These are phyloP conservation scores for Enteromius paludinosus DNA, from an alignment of 2,797 vertebrate species.

Conservation along the genomic window DNA sequence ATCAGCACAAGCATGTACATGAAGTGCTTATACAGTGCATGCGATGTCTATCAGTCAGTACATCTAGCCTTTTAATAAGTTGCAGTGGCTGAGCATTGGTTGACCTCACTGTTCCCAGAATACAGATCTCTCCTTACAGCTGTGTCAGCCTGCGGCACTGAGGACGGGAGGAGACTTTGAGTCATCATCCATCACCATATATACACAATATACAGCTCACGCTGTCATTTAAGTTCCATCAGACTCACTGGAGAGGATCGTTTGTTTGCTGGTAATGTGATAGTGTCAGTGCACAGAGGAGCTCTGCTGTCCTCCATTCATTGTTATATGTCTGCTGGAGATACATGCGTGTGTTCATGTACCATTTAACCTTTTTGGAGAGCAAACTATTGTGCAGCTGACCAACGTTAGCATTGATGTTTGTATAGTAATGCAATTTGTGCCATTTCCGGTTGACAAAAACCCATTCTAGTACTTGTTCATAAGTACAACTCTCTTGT, in stretches of 20 bases:
- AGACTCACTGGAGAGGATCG: slow-evolving; percentile 43
- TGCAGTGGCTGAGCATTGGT: slow-evolving; percentile 52
- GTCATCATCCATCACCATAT: slow-evolving; percentile 50
- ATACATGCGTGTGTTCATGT: background rate
- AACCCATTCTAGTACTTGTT: background rate
- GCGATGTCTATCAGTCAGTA: slow-evolving; percentile 17
- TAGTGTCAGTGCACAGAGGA: slow-evolving; percentile 13
- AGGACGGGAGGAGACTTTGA: slow-evolving; percentile 51
- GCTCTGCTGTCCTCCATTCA: slow-evolving; percentile 11
- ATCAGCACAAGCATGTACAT: slow-evolving; percentile 29
- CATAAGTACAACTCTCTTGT: background rate
- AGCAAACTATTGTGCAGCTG: background rate
- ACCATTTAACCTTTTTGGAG: background rate
- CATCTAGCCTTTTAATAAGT: slow-evolving; percentile 23
- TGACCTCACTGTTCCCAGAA: slow-evolving; percentile 70
- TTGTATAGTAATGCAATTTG: background rate
- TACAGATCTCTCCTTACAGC: slow-evolving; percentile 74
- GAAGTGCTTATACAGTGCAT: slow-evolving; percentile 20
- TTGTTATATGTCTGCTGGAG: slow-evolving; percentile 8
- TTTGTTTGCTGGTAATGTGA: slow-evolving; percentile 46
- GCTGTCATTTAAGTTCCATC: slow-evolving; percentile 34
- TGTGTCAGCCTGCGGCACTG: slow-evolving; percentile 70
- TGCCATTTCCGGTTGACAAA: background rate
- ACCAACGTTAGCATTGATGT: background rate
- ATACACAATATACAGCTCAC: slow-evolving; percentile 36